Base-by-base conservation (phyloP, 2,797 vertebrate species). In the Salarias fasciatus region DNA sequence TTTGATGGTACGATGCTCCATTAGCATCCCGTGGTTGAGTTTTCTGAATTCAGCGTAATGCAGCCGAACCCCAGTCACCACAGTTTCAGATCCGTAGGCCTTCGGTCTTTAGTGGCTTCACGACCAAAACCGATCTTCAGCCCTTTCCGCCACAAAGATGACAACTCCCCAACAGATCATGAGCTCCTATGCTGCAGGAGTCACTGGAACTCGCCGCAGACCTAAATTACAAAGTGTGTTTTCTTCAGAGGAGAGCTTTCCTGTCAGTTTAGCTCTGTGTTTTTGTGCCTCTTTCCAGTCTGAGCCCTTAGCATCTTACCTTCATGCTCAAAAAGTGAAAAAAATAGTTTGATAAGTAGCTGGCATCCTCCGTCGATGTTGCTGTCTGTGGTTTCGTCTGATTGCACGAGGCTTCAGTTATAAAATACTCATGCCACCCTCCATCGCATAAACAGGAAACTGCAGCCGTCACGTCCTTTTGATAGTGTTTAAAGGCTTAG, bases 211-310 rank as follows among this genome's bases (percentile, higher is more conserved):
- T 69, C 52, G 85, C 91, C 92, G 49, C 90, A 90, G 76, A 58
- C 71, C 86, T 57, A 92, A 92, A 94, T 94, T 91, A 94, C 87
- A 91, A 90, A 87, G 84, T 82, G 51, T 62, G 63, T 68, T 86
- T 73, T 63, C 81, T 80, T 79, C 71, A 84, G 86, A 79, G 76
- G 86, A 68, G 74, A 5, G 67, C 60, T 63, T 85, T 85, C 80
- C 69, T 81, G 71, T 81, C 55, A 59, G 38, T 72, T 79, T 51
- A 74, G 50, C 63, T 56, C 40, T 56, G 30, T 41, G 6, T 43
- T 28, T 40, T 6, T 1, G 6, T 10, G 11, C 8, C 30, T 24
- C 6, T 41, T 48, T 45, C 48, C 14, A 49, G 18, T 47, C 10
- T 51, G 36, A 65, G 41, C 4, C 28, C 18, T 5, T n/a, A 52